A percentile compares a stretch with the other conserved stretches of the same genome.
phyloP scores from a whole-genome alignment of 2,113 vertebrate genomes.

The Cranoglanis bouderius region DNA sequence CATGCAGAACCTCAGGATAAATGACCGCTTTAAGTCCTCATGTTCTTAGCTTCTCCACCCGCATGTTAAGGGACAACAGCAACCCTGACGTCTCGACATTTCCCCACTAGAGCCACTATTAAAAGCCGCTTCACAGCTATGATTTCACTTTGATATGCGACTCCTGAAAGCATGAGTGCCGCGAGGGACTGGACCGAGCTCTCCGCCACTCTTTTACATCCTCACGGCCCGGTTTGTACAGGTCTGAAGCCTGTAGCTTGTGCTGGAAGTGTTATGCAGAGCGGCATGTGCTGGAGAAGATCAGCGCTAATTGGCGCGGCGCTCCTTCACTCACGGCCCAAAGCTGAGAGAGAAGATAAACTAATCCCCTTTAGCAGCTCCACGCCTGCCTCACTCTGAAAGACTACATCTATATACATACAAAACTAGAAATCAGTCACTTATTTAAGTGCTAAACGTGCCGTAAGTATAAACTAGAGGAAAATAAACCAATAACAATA shows the following conservation, averaged over 20 bases:
- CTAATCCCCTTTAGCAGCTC: slow-evolving; percentile 78
- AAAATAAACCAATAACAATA: background rate
- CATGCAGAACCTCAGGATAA: background rate
- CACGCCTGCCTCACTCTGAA: slow-evolving; percentile 64
- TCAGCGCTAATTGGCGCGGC: slow-evolving; percentile 80
- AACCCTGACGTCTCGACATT: background rate
- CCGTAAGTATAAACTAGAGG: background rate
- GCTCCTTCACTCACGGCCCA: slow-evolving; percentile 80
- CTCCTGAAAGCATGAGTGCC: background rate
- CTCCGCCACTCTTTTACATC: background rate
- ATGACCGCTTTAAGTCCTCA: slow-evolving; percentile 4
- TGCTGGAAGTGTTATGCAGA: slow-evolving; percentile 75
- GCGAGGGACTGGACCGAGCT: background rate
- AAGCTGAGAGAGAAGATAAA: slow-evolving; percentile 77
- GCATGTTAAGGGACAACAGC: background rate
- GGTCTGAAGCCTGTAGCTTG: background rate
- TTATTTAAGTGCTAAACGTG: background rate
- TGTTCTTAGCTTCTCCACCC: background rate
- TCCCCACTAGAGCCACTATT: background rate
- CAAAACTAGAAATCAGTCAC: background rate
- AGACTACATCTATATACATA: slow-evolving; percentile 45
- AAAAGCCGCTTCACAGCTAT: background rate
- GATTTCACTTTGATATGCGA: slow-evolving; percentile 1
- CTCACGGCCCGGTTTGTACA: background rate
- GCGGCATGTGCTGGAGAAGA: slow-evolving; percentile 65